These are phyloP conservation scores for Babyrousa celebensis DNA, from an alignment of 2,797 vertebrate species.

Conservation along the genomic window DNA sequence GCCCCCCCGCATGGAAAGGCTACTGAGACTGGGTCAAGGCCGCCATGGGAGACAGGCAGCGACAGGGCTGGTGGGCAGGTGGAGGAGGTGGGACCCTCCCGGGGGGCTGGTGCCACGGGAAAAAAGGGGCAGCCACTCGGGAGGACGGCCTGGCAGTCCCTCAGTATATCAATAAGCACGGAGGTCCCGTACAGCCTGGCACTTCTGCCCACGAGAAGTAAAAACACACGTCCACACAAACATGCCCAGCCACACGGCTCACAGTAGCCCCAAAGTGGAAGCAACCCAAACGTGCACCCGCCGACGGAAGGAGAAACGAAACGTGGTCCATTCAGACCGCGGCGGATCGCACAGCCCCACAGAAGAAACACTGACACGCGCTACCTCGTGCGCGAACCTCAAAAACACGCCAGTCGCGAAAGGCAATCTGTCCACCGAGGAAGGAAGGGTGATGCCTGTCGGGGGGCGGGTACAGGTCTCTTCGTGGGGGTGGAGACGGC, in stretches of 20 bases:
- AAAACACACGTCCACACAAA: not conserved
- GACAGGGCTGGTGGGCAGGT: rapidly evolving
- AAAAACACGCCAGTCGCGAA: not conserved
- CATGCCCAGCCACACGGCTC: rapidly evolving
- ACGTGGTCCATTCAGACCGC: rapidly evolving
- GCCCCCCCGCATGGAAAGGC: no score
- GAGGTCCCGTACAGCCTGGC: rapidly evolving
- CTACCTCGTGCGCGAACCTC: rapidly evolving
- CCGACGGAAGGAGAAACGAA: rapidly evolving
- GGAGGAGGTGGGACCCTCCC: not conserved
- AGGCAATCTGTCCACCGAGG: rapidly evolving
- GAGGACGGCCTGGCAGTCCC: rapidly evolving
- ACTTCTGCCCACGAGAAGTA: not conserved
- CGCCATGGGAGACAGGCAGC: not conserved
- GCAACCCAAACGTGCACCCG: not conserved
- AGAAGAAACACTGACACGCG: rapidly evolving
- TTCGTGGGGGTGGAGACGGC: not conserved
- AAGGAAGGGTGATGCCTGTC: not conserved
- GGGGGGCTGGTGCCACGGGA: not conserved
- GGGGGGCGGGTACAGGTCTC: not conserved
- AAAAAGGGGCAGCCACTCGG: not conserved
- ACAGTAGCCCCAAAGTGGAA: not conserved
- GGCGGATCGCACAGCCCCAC: rapidly evolving
- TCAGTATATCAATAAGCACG: not conserved
- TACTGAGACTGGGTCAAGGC: not conserved